Percentiles rank a stretch among this genome's conserved stretches.
Evolutionary conservation across 2,888 invertebrate species (phyloP).

Genomic region (Coremacera marginata): DNA sequence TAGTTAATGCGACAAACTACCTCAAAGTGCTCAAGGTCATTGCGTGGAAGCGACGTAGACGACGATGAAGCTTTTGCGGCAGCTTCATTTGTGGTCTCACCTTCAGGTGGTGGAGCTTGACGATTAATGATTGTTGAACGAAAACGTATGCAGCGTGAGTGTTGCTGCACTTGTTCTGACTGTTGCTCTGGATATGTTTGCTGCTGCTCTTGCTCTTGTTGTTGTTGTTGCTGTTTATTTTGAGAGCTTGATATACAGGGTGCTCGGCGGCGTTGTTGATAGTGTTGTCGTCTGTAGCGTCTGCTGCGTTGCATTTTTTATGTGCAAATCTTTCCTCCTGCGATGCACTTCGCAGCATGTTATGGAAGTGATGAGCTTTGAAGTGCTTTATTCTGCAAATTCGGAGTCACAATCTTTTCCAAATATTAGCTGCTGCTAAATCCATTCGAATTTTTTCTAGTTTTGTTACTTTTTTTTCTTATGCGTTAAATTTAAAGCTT

Average conservation of each 20-base stretch:
- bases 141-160: slow-evolving; percentile 47
- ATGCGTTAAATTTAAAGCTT: neutral
- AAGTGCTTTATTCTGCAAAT: neutral
- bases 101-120: neutral
- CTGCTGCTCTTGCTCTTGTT: neutral
- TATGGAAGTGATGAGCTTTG: neutral
- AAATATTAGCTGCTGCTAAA: slow-evolving; percentile 6
- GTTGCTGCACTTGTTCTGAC: slow-evolving; percentile 17
- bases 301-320: neutral
- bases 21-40: slow-evolving; percentile 48
- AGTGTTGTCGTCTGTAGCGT: neutral
- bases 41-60: neutral
- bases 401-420: neutral
- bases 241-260: slow-evolving; percentile 10
- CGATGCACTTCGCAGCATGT: neutral
- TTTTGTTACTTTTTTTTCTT: slow-evolving; percentile 14
- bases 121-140: slow-evolving; percentile 44
- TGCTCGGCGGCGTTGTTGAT: neutral
- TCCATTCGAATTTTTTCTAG: neutral
- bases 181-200: slow-evolving; percentile 24
- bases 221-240: slow-evolving; percentile 14
- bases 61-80: slow-evolving; percentile 14
- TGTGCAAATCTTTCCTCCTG: no score
- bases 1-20: slow-evolving; percentile 49
- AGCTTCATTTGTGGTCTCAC: neutral